Evolutionary conservation across 2,888 invertebrate species (phyloP).

Genomic region (Podotricha telesiphe): DNA sequence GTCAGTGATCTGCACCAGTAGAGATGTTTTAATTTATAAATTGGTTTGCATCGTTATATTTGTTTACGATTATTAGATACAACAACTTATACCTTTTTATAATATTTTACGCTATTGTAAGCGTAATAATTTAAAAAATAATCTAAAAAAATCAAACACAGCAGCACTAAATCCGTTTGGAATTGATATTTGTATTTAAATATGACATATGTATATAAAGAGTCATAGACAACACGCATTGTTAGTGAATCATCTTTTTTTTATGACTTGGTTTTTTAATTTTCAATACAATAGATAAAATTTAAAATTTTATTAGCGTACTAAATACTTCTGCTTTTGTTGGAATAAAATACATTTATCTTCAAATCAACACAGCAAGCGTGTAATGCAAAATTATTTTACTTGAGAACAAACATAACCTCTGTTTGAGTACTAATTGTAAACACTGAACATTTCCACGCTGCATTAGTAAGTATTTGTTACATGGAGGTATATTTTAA

Average conservation of each 20-base stretch:
- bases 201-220: neutral
- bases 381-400: neutral
- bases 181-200: constrained; percentile 4
- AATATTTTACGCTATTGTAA: no score
- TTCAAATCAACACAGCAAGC: neutral
- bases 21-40: constrained; percentile 12
- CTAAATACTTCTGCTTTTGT: neutral
- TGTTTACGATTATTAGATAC: neutral
- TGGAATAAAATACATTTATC: neutral
- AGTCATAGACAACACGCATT: neutral
- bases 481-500: neutral
- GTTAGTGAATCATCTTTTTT: neutral
- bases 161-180: neutral
- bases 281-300: neutral
- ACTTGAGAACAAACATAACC: constrained; percentile 15
- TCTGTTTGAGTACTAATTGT: constrained; percentile 11
- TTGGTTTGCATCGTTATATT: neutral
- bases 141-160: neutral
- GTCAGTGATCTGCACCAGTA: constrained; percentile 24
- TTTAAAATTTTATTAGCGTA: neutral
- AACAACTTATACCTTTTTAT: no score
- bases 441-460: constrained; percentile 11
- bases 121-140: no score
- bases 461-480: neutral
- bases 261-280: neutral